Conservation (phyloP, 2,113 vertebrate species). For the Psephotus haematonotus region DNA sequence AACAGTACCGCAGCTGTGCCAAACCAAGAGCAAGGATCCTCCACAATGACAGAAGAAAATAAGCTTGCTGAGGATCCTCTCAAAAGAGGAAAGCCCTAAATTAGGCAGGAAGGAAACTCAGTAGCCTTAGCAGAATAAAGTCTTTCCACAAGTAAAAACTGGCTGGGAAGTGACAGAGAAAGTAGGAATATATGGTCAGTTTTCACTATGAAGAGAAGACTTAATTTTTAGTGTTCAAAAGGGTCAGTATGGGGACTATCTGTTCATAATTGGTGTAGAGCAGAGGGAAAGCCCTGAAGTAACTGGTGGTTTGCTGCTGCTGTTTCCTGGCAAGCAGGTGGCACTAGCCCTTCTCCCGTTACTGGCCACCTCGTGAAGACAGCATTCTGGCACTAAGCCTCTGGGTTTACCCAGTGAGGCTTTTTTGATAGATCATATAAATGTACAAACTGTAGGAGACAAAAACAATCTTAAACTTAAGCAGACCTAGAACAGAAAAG, state of each 20-base stretch:
- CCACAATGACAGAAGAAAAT: not conserved
- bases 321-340: not conserved
- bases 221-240: not conserved
- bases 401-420: not conserved
- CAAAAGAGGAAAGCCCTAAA: not conserved
- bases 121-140: not conserved
- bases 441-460: not conserved
- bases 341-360: not conserved
- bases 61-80: not conserved
- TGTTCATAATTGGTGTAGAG: not conserved
- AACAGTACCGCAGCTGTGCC: conserved; percentile 13
- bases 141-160: not conserved
- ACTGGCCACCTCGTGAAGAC: not conserved
- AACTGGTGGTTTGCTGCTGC: not conserved
- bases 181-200: not conserved
- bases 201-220: not conserved
- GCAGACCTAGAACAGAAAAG: not conserved
- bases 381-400: not conserved
- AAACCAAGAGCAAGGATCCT: not conserved
- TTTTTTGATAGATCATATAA: not conserved
- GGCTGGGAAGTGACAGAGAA: not conserved
- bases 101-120: not conserved
- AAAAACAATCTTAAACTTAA: not conserved
- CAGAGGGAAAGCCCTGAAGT: not conserved
- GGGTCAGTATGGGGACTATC: not conserved